Evolutionary conservation across 2,797 vertebrate genomes (phyloP).

Genomic region (Molothrus aeneus): DNA sequence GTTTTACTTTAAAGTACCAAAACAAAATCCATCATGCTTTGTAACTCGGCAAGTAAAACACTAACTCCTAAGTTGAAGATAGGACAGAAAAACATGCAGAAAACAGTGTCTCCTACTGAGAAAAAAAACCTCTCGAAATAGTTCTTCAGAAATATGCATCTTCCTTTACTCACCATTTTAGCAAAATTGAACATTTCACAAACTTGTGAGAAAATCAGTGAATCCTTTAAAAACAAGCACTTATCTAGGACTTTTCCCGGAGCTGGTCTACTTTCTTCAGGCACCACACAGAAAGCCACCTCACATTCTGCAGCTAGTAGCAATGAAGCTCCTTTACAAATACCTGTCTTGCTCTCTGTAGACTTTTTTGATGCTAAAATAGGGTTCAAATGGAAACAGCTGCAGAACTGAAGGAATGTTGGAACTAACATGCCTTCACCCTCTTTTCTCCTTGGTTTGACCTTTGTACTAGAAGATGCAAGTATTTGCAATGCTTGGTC

Average conservation of each 20-base stretch:
- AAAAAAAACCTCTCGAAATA: background rate
- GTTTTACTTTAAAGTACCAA: background rate
- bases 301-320: background rate
- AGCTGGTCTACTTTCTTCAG: background rate
- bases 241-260: background rate
- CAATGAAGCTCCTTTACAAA: background rate
- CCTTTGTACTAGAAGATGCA: background rate
- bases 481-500: background rate
- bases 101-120: background rate
- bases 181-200: background rate
- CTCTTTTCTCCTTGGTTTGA: background rate
- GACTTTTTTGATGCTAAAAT: background rate
- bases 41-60: background rate
- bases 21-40: background rate
- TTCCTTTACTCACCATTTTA: background rate
- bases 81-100: background rate
- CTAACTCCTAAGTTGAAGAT: background rate
- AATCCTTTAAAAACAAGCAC: background rate
- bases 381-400: background rate
- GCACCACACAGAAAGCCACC: background rate
- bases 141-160: background rate
- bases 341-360: background rate
- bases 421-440: background rate
- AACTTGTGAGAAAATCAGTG: background rate
- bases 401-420: background rate